Conservation (phyloP, 2,113 vertebrate species). For the Dipodomys stephensi region DNA sequence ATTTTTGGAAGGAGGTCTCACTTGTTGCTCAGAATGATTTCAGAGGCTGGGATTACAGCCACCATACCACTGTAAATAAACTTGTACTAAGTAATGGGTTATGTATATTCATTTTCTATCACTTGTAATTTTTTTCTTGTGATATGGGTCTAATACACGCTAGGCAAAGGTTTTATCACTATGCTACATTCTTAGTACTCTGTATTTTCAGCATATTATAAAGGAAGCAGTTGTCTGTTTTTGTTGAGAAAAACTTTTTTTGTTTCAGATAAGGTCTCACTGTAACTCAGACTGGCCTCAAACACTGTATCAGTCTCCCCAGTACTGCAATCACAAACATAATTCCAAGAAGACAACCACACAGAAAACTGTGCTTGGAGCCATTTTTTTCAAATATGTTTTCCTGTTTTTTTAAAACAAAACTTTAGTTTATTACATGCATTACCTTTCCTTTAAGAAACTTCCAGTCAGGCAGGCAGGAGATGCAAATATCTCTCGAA, state of each 20-base stretch:
- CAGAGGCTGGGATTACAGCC: neutral
- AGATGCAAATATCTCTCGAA: slow-evolving; percentile 83
- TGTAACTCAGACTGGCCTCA: too few species aligned
- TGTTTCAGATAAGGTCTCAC: too few species aligned
- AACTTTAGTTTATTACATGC: slow-evolving; percentile 7
- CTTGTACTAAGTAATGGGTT: neutral
- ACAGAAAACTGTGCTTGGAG: neutral
- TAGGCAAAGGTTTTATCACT: neutral
- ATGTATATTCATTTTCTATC: neutral
- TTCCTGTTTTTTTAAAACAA: neutral
- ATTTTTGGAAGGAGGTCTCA: too few species aligned
- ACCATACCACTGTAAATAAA: neutral
- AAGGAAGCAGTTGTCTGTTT: neutral
- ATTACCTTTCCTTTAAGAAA: slow-evolving; percentile 83
- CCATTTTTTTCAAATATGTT: neutral
- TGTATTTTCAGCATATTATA: slow-evolving; percentile 47
- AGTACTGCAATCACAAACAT: neutral
- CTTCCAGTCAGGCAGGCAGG: slow-evolving; percentile 82
- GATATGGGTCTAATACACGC: neutral
- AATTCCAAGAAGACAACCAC: slow-evolving; percentile 20
- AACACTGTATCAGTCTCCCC: too few species aligned
- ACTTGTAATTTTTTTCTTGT: neutral
- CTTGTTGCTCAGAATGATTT: neutral
- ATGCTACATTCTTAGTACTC: neutral
- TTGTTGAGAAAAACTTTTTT: slow-evolving; percentile 19